Evolutionary conservation across 2,113 vertebrate species (phyloP).

Genomic region (Zeus faber): DNA sequence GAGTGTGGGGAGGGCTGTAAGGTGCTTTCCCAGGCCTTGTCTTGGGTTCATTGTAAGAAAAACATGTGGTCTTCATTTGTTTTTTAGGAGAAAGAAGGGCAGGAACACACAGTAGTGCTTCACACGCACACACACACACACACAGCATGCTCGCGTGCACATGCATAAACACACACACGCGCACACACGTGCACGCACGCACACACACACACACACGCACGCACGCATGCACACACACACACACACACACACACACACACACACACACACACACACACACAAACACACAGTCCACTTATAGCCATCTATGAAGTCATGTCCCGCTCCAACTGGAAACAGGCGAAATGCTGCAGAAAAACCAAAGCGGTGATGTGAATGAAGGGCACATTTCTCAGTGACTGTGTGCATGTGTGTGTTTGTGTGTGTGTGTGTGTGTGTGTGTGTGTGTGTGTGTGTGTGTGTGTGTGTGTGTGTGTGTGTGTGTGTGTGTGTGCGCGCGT

Average conservation of each 20-base stretch:
- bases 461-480: not conserved
- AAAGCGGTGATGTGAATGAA: conserved; percentile 29
- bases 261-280: conserved; percentile 17
- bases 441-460: conserved; percentile 2
- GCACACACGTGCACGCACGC: not conserved
- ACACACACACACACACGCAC: conserved; percentile 12
- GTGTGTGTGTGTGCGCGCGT: not conserved
- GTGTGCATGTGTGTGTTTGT: not conserved
- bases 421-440: not conserved
- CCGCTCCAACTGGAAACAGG: conserved; percentile 24
- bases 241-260: conserved; percentile 3
- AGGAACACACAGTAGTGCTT: conserved; percentile 54
- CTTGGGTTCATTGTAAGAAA: conserved; percentile 57
- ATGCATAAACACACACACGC: conserved; percentile 17
- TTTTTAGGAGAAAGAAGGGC: conserved; percentile 41
- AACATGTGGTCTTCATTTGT: conserved; percentile 68
- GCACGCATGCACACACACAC: not conserved
- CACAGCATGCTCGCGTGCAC: conserved; percentile 1
- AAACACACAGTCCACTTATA: conserved; percentile 19
- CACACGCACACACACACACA: conserved; percentile 11
- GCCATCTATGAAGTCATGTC: conserved; percentile 43
- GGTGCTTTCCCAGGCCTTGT: conserved; percentile 66
- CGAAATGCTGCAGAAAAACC: conserved; percentile 29
- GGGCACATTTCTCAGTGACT: conserved; percentile 4
- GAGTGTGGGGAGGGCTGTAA: conserved; percentile 26